Evolutionary conservation across 2,113 vertebrate species (phyloP), one percentile per base, ranked within the genome.

Genomic region (Crotophaga sulcirostris): DNA sequence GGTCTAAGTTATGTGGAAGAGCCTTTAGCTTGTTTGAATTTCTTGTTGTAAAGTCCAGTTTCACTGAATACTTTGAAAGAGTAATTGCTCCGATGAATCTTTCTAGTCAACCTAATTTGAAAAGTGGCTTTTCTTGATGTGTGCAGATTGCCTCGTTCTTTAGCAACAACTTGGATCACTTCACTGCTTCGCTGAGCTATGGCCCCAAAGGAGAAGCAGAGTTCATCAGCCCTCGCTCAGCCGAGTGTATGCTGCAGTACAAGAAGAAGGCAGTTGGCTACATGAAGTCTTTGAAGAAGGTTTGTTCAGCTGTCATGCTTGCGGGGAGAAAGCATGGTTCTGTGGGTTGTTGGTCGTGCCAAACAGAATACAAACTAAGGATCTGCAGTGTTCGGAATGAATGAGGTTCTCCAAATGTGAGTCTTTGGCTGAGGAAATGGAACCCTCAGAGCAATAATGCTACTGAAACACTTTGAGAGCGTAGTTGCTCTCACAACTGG

Each of bases 131-230:
- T 78, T 96, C 66, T 95, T 93, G 59, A 49, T 84, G 16, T 72
- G 36, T 97, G 34, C 98, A 99, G 99, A 98, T 99, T 58, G 98
- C 99, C 40, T 99, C 99, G 1, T 99, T 99, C 98, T 99, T 99
- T 94, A 99, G 98, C 97, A 99, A 99, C 98, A 99, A 99, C 76
- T 96, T 99, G 97, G 99, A 99, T 93, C 99, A 98, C 95, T 99
- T 99, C 94, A 98, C 98, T 28, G 84, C 98, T 31, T 98, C 98
- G 0, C 7, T 99, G 52, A 99, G 98, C 96, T 99, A 99, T 24
- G 98, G 99, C 77, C 98, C 98, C 6, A 98, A 97, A 97, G 98
- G 98, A 36, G 98, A 98, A 28, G 86, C 94, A 21, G 98, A 98
- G 36, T 97, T 98, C 66, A 98, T 99, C 69, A 99, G 98, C 92